Evolutionary conservation across 2,888 invertebrate species (phyloP), one percentile per base, ranked within the genome.

Genomic region (Tiphia femorata): DNA sequence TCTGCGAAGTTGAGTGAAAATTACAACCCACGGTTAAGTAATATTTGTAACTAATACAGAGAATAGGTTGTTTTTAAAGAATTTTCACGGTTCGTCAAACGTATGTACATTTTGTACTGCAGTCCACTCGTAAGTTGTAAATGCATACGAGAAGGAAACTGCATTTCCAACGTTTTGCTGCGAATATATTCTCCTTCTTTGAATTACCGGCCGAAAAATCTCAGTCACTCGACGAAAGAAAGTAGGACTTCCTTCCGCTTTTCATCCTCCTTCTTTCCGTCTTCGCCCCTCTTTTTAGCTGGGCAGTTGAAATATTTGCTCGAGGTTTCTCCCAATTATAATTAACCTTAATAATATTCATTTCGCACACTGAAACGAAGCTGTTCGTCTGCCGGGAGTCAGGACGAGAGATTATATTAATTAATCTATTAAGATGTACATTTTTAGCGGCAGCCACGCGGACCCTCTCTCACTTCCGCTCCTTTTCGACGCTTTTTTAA

Each of bases 261-360:
- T 43, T 33, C 35, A 6, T 50, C 6, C 43, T 49, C 23, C 16
- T 38, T 25, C 27, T n/a, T 30, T 49, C 27, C 37, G 14, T 33
- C 30, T 16, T 21, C 17, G 17, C 41, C 30, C 47, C 40, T 57
- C 41, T 55, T 64, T 54, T 56, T 43, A 44, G 33, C 44, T 33
- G 23, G 48, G 16, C 60, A 64, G 62, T 63, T 72, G 62, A 73
- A 77, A 77, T 76, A 73, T 78, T 78, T 76, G 71, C 73, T 25
- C 55, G 64, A 64, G 67, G 59, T 65, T 67, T 72, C 69, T 67
- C 67, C 64, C 67, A 75, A 76, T 77, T 76, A 71, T 73, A 76
- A 77, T 79, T 77, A 79, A 78, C 74, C 73, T 78, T 76, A 75
- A 78, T 77, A 72, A 72, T 75, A 76, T 76, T 75, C 77, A 73